Percentiles rank a stretch among this genome's conserved stretches.
Conservation (phyloP, 2,113 vertebrate species). For the Sylvilagus bachmani region DNA sequence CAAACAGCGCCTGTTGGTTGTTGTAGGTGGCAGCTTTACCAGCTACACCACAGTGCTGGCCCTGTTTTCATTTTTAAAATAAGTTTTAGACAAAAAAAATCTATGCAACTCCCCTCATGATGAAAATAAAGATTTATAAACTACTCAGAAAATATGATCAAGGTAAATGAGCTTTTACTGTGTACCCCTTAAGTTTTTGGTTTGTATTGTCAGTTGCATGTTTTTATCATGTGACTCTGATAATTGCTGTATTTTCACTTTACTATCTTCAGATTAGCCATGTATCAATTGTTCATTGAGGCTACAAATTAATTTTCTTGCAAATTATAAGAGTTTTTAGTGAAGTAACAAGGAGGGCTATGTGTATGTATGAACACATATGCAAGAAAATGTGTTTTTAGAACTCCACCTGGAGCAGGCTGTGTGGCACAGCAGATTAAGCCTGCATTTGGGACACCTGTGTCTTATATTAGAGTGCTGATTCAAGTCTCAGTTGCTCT, state of each 20-base stretch:
- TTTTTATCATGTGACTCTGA: conserved; percentile 35
- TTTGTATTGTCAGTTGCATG: conserved; percentile 29
- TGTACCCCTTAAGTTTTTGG: conserved; percentile 30
- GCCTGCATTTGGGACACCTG: too few relatives aligned
- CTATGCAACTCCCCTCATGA: neutral
- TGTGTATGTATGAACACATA: neutral
- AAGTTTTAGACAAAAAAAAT: conserved; percentile 37
- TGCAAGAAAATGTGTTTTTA: neutral
- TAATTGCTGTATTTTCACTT: conserved; percentile 21
- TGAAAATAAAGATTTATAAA: conserved; percentile 55
- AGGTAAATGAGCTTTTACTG: conserved; percentile 38
- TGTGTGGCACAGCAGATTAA: too few relatives aligned
- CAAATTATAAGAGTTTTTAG: conserved; percentile 55
- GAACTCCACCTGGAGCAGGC: neutral
- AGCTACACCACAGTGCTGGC: too few relatives aligned
- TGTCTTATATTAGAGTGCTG: too few relatives aligned
- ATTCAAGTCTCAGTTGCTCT: too few relatives aligned
- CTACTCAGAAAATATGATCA: neutral
- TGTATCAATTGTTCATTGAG: conserved; percentile 27
- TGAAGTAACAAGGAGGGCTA: conserved; percentile 8
- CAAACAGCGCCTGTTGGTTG: too few relatives aligned
- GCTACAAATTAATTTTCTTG: conserved; percentile 49
- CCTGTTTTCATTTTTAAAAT: neutral
- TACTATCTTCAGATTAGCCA: conserved; percentile 48
- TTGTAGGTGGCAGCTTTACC: too few relatives aligned